These are phyloP conservation scores for Chinchilla lanigera DNA, from an alignment of 2,113 vertebrate species.

Conservation along the genomic window DNA sequence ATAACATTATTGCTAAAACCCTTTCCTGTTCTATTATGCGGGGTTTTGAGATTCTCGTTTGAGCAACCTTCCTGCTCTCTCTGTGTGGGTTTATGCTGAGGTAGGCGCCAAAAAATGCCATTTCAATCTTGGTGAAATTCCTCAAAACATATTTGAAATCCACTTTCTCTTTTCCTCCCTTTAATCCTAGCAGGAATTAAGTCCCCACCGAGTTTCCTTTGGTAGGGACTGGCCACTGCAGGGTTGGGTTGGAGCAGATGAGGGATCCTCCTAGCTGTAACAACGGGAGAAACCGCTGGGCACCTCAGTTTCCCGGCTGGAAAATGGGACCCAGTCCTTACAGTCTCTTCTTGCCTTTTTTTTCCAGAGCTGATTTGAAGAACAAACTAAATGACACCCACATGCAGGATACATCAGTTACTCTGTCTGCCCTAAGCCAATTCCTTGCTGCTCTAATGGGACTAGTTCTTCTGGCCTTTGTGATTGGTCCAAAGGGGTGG, in stretches of 20 bases:
- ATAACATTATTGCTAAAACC: neutral
- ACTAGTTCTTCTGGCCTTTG: neutral
- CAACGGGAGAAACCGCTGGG: neutral
- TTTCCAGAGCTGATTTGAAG: neutral
- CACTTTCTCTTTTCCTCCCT: neutral
- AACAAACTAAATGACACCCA: neutral
- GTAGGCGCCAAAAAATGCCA: neutral
- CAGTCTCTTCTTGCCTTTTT: neutral
- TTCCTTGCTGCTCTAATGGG: neutral
- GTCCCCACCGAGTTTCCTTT: neutral
- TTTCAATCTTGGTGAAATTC: neutral
- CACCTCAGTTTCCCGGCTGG: neutral
- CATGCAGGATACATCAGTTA: neutral
- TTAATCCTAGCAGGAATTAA: neutral
- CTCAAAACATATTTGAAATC: slow-evolving; percentile 3
- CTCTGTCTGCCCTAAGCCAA: neutral
- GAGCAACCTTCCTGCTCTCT: neutral
- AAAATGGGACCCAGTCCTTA: neutral
- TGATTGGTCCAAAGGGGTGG: neutral
- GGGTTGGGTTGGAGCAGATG: neutral
- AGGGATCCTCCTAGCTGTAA: too few species aligned
- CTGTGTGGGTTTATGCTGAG: neutral
- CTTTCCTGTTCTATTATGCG: rapidly evolving
- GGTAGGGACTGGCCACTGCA: neutral
- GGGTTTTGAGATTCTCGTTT: neutral